phyloP scores from a whole-genome alignment of 2,888 invertebrate species.

The Dryocosmus kuriphilus region DNA sequence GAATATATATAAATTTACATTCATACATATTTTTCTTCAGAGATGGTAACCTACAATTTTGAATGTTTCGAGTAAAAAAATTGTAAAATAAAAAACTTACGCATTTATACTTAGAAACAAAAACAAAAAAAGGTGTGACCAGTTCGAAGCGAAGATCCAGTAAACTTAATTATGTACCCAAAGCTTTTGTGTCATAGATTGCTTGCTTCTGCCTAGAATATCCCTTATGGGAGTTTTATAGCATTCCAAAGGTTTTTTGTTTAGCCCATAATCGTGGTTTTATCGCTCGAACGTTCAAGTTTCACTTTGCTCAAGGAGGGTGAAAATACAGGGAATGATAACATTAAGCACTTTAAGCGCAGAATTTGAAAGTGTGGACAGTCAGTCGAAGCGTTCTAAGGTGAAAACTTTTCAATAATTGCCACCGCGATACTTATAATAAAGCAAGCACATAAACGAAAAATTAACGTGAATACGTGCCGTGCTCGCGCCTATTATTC shows the following conservation, averaged over 20 bases:
- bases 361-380: constrained; percentile 47
- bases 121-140: too few species aligned
- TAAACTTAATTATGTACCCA: not conserved
- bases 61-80: too few species aligned
- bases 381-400: constrained; percentile 52
- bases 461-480: constrained; percentile 70
- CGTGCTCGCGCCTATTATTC: constrained; percentile 67
- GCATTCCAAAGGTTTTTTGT: not conserved
- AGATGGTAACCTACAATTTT: too few species aligned
- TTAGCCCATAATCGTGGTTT: not conserved
- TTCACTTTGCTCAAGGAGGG: not conserved
- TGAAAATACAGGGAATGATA: constrained; percentile 15
- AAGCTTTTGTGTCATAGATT: not conserved
- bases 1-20: too few species aligned
- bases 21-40: too few species aligned
- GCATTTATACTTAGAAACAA: too few species aligned
- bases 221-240: not conserved
- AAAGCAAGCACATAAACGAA: constrained; percentile 68
- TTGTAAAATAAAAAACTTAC: too few species aligned
- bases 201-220: not conserved
- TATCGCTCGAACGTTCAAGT: not conserved
- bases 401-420: constrained; percentile 72
- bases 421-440: constrained; percentile 65
- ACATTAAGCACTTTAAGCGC: constrained; percentile 35
- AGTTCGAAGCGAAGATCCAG: not conserved